Conservation (phyloP, 2,888 invertebrate genomes). For the Aethes cnicana region DNA sequence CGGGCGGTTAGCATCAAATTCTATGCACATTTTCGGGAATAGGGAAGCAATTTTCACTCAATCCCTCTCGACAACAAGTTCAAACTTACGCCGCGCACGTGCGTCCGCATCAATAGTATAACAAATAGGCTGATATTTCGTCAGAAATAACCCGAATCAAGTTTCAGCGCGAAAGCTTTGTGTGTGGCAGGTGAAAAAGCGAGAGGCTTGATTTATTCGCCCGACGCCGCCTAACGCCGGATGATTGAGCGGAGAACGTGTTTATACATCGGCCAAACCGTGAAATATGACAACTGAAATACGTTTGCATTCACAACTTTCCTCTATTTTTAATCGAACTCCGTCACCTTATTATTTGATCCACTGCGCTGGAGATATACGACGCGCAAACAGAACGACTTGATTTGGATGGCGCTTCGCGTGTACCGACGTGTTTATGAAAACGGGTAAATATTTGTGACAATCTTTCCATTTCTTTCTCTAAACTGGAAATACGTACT, state of each 20-base stretch:
- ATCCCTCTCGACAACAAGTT: conserved; percentile 78
- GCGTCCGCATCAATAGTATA: conserved; percentile 80
- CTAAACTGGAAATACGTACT: no score
- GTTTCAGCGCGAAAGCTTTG: conserved; percentile 80
- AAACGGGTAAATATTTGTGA: not conserved
- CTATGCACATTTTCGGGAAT: conserved; percentile 72
- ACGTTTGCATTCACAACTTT: conserved; percentile 44
- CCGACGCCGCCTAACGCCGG: conserved; percentile 75
- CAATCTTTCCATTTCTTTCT: no score
- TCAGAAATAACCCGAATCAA: conserved; percentile 82
- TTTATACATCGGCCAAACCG: conserved; percentile 74
- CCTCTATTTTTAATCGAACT: conserved; percentile 50
- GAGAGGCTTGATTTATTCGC: conserved; percentile 80
- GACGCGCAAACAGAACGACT: conserved; percentile 4
- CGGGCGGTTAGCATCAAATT: conserved; percentile 67
- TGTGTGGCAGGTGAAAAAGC: conserved; percentile 83
- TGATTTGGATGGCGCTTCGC: not conserved
- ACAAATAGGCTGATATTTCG: conserved; percentile 82
- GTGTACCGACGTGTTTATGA: not conserved
- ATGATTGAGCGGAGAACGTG: conserved; percentile 80
- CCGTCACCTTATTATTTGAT: conserved; percentile 10
- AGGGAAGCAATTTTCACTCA: conserved; percentile 75
- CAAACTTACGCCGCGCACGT: conserved; percentile 79
- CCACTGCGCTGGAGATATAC: not conserved
- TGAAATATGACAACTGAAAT: conserved; percentile 76